Evolutionary conservation across 2,797 vertebrate species (phyloP), one percentile per base, ranked within the genome.

Genomic region (Sebastes nivosus): DNA sequence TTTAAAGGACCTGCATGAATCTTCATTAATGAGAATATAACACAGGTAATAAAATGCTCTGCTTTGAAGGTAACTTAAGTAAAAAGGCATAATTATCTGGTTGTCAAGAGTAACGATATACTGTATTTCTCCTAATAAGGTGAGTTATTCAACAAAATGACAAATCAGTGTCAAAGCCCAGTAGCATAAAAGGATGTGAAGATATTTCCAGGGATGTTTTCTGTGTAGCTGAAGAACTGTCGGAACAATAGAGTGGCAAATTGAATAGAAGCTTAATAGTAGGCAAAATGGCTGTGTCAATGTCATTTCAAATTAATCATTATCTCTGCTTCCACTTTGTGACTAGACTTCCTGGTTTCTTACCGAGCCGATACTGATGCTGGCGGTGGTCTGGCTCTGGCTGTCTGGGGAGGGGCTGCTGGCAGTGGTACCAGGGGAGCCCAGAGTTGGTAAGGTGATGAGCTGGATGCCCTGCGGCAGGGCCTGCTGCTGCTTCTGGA

Each of bases 361-460:
- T 94, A 99, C 98, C 95, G 98, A 97, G 93, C 96, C 95, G 89
- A 98, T 90, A 80, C 97, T 97, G 18, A 98, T 97, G 13, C 97
- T 97, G 93, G 97, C 93, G 0, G 96, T 94, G 0, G 97, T 96
- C 81, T 97, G 97, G 74, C 93, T 96, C 34, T 97, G 96, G 94
- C 93, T 97, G 57, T 97, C 95, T 0, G 97, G 94, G 22, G 98
- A 96, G 1, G 97, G 96, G 94, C 97, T 97, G 12, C 97, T 95
- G 87, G 90, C 96, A 14, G 92, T 85, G 2, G 96, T 95, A 74
- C 95, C 96, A n/a, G 96, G 95, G 82, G 97, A 96, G 0, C 95
- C 91, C 5, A 97, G 95, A 0, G 97, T 95, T 4, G 97, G 97
- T 7, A 98, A 95, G 80, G 97, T 97, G 32, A 98, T 94, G 38